Evolutionary conservation across 2,888 invertebrate genomes (phyloP).

Genomic region (Acanthosepion esculentum): DNA sequence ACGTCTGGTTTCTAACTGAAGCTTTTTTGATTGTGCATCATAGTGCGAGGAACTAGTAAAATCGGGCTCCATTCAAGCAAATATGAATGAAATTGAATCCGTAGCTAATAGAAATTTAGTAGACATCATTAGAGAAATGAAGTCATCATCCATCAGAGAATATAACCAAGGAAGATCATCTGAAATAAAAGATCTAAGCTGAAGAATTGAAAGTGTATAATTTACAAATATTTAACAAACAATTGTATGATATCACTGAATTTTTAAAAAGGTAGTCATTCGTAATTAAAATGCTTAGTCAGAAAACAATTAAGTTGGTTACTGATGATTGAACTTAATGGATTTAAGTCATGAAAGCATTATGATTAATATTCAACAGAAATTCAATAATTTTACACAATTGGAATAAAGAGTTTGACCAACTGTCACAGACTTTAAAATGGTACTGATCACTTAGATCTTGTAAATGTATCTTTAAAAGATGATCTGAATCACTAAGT

Average conservation of each 20-base stretch:
- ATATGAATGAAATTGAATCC: neutral
- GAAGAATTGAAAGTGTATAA: neutral
- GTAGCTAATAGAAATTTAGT: neutral
- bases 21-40: neutral
- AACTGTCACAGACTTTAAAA: neutral
- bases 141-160: neutral
- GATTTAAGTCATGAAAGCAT: too few species aligned
- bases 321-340: neutral
- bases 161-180: neutral
- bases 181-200: neutral
- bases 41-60: neutral
- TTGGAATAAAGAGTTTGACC: neutral
- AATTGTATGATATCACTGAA: neutral
- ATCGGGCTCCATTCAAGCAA: neutral
- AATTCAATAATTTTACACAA: neutral
- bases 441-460: neutral
- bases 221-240: neutral
- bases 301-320: neutral
- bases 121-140: neutral
- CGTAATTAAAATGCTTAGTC: neutral
- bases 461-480: constrained; percentile 10
- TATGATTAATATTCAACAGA: neutral
- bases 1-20: neutral
- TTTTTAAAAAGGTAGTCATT: neutral
- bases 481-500: neutral